Base-by-base conservation (phyloP, 2,113 vertebrate genomes). In the Oreochromis aureus region DNA sequence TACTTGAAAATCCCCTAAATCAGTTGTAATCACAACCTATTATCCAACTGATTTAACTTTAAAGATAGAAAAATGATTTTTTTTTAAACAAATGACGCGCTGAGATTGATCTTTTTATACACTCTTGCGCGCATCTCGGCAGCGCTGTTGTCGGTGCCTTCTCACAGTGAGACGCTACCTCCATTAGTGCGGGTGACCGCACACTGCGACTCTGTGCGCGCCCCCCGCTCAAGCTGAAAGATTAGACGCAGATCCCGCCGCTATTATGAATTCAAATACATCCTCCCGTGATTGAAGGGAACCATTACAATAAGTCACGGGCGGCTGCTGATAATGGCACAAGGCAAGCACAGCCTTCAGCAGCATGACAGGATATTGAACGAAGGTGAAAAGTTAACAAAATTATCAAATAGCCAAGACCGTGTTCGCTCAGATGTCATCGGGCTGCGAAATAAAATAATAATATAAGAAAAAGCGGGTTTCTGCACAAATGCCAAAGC, bases 241-340 rank as follows among this genome's bases (percentile, higher is more conserved):
- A 95, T 95, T 90, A 94, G 84, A 88, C 85, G 89, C 92, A 93
- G 89, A 95, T 95, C 95, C 89, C 85, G 90, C 89, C 51, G 92
- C 90, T 91, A 95, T 95, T 94, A 92, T 90, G 91, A 92, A 95
- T 95, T 92, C 93, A 92, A 95, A 95, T 86, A 91, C 94, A 92
- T 92, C 91, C 93, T 90, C 79, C 92, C 34, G 88, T 95, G 96
- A 96, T 95, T 95, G 94, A 95, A 95, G 92, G 94, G 95, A 93
- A 80, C 91, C 87, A 94, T 95, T 95, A 94, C 92, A 95, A 94
- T 94, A 91, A 95, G 91, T 93, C 93, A 95, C 93, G 92, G 90
- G 91, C 93, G 94, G 92, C 92, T 87, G 89, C 89, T 89, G 94
- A 95, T 93, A 94, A 94, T 93, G 92, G 87, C 92, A 83, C 69